Base-by-base conservation (phyloP, 2,797 vertebrate genomes). In the Cirrhinus mrigala region DNA sequence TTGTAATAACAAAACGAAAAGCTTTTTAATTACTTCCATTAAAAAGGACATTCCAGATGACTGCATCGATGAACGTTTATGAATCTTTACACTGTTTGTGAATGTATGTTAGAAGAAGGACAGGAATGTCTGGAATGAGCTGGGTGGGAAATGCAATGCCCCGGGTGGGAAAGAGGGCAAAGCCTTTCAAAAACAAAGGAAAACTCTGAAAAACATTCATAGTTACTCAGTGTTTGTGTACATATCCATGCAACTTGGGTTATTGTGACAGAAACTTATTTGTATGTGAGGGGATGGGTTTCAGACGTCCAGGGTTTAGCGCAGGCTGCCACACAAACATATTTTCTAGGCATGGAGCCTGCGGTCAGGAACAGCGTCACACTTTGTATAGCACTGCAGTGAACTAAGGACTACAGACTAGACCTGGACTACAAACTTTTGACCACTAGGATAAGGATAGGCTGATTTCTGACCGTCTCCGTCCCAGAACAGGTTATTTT, bases 11-110 rank as follows among this genome's bases (percentile, higher is more conserved):
- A 68, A 84, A 86, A 84, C 24, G 40, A 24, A 80, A 46, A 48
- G 58, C 68, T 81, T 85, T 86, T 88, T 50, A 62, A 89, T 80
- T 85, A 88, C 86, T 84, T 58, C 6, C 81, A 83, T 89, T 46
- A 84, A 85, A 79, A 18, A n/a, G 16, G 76, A 73, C 46, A 82
- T 77, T 78, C 68, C 75, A 76, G 40, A 69, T 12, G 27, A 60
- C 11, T n/a, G 9, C 37, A 22, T 58, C 9, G 2, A 3, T 33
- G n/a, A 40, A 46, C 20, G n/a, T 22, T 62, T 27, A 20, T 24
- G 11, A 77, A 54, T 52, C 22, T 48, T 58, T 22, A 37, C 7
- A 50, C 12, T 50, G 29, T 37, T 46, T 58, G 20, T 85, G 54
- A 52, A 22, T 58, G 66, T 64, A 18, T 58, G 66, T 40, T 81